These are phyloP conservation scores for Macquaria australasica DNA, from an alignment of 2,113 vertebrate species.

Conservation along the genomic window DNA sequence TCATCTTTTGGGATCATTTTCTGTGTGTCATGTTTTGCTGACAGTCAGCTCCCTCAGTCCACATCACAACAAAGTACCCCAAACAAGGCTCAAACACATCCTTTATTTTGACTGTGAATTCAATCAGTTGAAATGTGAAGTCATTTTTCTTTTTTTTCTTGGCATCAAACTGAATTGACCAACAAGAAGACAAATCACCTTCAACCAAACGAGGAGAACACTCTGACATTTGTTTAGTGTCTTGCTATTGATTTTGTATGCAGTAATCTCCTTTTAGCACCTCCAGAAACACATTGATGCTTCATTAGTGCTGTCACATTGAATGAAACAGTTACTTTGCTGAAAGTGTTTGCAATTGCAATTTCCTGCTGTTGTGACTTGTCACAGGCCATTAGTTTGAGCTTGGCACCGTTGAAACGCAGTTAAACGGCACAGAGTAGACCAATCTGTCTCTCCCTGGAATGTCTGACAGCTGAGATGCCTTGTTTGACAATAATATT, in stretches of 20 bases:
- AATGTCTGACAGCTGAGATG: slow-evolving; percentile 68
- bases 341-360: slow-evolving; percentile 78
- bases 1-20: not conserved
- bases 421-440: slow-evolving; percentile 69
- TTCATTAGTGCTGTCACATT: slow-evolving; percentile 80
- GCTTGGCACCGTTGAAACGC: slow-evolving; percentile 62
- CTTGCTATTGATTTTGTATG: slow-evolving; percentile 72
- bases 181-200: slow-evolving; percentile 61
- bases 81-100: slow-evolving; percentile 9
- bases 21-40: not conserved
- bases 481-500: slow-evolving; percentile 72
- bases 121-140: slow-evolving; percentile 39
- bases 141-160: slow-evolving; percentile 34
- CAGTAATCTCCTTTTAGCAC: slow-evolving; percentile 72
- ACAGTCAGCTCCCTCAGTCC: not conserved
- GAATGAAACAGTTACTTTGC: slow-evolving; percentile 75
- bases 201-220: slow-evolving; percentile 60
- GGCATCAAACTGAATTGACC: slow-evolving; percentile 60
- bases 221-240: slow-evolving; percentile 73
- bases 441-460: slow-evolving; percentile 65
- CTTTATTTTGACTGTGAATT: slow-evolving; percentile 22
- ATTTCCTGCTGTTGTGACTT: slow-evolving; percentile 78
- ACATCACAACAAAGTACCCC: not conserved
- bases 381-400: slow-evolving; percentile 80
- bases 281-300: slow-evolving; percentile 74